Evolutionary conservation across 2,113 vertebrate species (phyloP).

Genomic region (Pelecanus crispus): DNA sequence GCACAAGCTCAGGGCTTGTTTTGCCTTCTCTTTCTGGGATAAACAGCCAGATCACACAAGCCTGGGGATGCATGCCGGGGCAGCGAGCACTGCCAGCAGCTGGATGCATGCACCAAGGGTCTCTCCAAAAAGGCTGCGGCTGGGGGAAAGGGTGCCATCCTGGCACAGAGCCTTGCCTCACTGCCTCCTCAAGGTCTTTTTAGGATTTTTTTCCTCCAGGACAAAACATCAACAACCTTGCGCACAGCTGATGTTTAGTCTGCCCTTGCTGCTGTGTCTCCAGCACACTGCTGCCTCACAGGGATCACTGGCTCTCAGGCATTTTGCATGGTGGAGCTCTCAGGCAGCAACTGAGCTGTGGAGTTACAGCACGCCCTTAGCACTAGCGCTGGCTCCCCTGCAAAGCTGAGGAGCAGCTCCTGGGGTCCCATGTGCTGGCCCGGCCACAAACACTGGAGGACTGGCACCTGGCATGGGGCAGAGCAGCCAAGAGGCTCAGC

Average conservation of each 20-base stretch:
- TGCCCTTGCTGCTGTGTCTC: not conserved
- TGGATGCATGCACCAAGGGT: too few species aligned
- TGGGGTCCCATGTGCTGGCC: rapidly evolving
- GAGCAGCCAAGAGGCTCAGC: not conserved
- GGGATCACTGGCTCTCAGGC: not conserved
- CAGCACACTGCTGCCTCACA: rapidly evolving
- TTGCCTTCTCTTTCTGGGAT: not conserved
- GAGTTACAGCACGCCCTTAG: not conserved
- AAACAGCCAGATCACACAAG: not conserved
- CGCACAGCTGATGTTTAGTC: not conserved
- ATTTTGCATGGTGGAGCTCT: not conserved
- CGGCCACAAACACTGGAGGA: rapidly evolving
- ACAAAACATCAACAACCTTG: not conserved
- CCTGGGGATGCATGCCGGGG: rapidly evolving
- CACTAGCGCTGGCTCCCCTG: not conserved
- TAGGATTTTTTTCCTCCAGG: not conserved
- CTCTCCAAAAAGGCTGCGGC: not conserved
- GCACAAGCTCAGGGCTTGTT: not conserved
- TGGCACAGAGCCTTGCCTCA: not conserved
- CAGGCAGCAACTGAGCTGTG: rapidly evolving
- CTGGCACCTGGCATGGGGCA: not conserved
- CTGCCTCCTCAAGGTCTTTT: not conserved
- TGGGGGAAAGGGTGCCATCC: not conserved
- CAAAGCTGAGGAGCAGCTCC: not conserved
- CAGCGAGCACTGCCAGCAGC: rapidly evolving